phyloP scores from a whole-genome alignment of 2,888 invertebrate species.

The Spilosoma lubricipeda region DNA sequence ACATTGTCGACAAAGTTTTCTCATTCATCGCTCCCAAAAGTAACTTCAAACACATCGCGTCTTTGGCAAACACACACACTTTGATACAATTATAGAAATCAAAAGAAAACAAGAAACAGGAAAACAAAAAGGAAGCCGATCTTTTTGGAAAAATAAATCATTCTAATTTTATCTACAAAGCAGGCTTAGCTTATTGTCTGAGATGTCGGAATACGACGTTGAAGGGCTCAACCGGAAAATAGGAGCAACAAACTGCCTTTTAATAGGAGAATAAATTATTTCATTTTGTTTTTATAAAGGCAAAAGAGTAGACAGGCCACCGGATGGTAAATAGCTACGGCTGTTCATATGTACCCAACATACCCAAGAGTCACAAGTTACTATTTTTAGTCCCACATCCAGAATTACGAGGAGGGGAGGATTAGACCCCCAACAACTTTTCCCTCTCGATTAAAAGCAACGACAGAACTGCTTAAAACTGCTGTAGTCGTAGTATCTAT shows the following conservation, averaged over 20 bases:
- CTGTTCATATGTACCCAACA: too few relatives aligned
- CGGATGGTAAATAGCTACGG: too few relatives aligned
- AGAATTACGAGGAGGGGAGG: too few relatives aligned
- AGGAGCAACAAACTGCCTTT: conserved; percentile 6
- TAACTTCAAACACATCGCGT: conserved; percentile 10
- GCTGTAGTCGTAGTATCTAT: too few relatives aligned
- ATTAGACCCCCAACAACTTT: too few relatives aligned
- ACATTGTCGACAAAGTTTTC: conserved; percentile 22
- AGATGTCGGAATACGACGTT: not conserved
- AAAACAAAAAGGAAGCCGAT: conserved; percentile 1
- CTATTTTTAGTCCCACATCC: too few relatives aligned
- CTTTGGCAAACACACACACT: conserved; percentile 7
- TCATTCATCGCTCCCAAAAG: conserved; percentile 12
- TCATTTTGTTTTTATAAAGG: too few relatives aligned
- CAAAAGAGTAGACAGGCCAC: too few relatives aligned
- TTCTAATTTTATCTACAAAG: not conserved
- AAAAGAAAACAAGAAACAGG: not conserved
- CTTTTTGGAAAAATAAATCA: not conserved
- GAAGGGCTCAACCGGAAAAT: not conserved
- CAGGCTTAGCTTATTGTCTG: not conserved
- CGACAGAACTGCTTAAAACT: too few relatives aligned
- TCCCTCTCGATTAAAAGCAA: too few relatives aligned
- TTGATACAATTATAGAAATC: conserved; percentile 14
- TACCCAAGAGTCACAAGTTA: too few relatives aligned
- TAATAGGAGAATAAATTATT: conserved; percentile 2